Base-by-base conservation (phyloP, 2,113 vertebrate species). In the Etheostoma spectabile region DNA sequence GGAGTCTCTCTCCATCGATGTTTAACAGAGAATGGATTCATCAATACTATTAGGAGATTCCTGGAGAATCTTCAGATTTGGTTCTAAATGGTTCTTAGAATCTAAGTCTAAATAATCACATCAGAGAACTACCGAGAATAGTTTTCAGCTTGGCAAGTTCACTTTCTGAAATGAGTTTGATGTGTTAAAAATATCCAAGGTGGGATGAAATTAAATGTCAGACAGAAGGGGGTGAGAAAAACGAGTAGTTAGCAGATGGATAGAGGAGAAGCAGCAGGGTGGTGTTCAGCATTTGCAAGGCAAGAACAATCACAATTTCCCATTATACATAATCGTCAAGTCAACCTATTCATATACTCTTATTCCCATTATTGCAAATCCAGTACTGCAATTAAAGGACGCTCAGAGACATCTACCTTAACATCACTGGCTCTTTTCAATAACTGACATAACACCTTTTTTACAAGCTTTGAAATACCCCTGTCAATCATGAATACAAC, bases 341-440 rank as follows among this genome's bases (percentile, higher is more conserved):
- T n/a, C 49, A 53, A 30, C 11, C 18, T 19, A 4, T 45, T 42
- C 10, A 42, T 52, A n/a, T 8, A 15, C 6, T 42, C 2, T 42
- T 60, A 68, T 52, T n/a, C 15, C 8, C 16, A 46, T 16, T 55
- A 21, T 11, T 72, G 19, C 4, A 19, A 38, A 13, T 33, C 2
- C 1, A 51, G 16, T 14, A 2, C 22, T 62, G 15, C 46, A 67
- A 62, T 45, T 74, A 45, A 69, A 63, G 7, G 60, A 10, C 8
- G 8, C 38, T 38, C 35, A 33, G 24, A 64, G 49, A 74, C 33
- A 51, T n/a, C 10, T 16, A 57, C 18, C 14, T 45, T 45, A 10
- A 8, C 22, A 66, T 35, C 21, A 21, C 21, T 78, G 35, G 35
- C 24, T 52, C 57, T 21, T 79, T 77, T 79, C 30, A 68, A 46